phyloP scores from a whole-genome alignment of 2,888 invertebrate genomes.

The Tricholauxania praeusta region DNA sequence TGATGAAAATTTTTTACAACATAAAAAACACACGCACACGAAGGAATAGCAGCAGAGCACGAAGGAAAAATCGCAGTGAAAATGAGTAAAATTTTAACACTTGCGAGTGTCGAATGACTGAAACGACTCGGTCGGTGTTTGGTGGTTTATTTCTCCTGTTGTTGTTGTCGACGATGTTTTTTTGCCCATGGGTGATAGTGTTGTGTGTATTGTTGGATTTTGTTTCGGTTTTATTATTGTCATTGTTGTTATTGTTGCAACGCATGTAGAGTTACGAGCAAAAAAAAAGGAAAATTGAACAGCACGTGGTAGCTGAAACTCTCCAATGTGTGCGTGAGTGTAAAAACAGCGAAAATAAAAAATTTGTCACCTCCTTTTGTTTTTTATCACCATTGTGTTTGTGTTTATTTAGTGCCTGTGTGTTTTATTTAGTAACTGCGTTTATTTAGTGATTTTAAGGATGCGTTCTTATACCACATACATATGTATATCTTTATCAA shows the following conservation, averaged over 20 bases:
- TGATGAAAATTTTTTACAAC: background rate
- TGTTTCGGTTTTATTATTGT: no score
- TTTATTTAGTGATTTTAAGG: conserved; percentile 21
- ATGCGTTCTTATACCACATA: conserved; percentile 2
- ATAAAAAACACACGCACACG: conserved; percentile 18
- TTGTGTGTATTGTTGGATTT: no score
- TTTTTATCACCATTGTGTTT: background rate
- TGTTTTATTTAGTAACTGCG: background rate
- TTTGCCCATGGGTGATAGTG: no score
- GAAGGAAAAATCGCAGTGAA: conserved; percentile 23
- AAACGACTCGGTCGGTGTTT: no score
- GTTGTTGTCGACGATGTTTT: no score
- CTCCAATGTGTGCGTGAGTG: background rate
- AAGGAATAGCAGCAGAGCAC: conserved; percentile 1
- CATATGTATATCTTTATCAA: conserved; percentile 21
- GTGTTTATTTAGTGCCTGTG: background rate
- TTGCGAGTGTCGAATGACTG: conserved; percentile 1
- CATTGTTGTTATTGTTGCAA: conserved; percentile 6
- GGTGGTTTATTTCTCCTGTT: no score
- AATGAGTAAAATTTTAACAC: conserved; percentile 33
- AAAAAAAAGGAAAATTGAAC: no score
- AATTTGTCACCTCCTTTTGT: conserved; percentile 23
- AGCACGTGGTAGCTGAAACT: no score
- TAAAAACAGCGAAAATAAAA: conserved; percentile 20
- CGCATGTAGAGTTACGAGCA: background rate